Percentiles rank a stretch among this genome's conserved stretches.
Conservation (phyloP, 2,888 invertebrate genomes). For the Drosophila greeni region DNA sequence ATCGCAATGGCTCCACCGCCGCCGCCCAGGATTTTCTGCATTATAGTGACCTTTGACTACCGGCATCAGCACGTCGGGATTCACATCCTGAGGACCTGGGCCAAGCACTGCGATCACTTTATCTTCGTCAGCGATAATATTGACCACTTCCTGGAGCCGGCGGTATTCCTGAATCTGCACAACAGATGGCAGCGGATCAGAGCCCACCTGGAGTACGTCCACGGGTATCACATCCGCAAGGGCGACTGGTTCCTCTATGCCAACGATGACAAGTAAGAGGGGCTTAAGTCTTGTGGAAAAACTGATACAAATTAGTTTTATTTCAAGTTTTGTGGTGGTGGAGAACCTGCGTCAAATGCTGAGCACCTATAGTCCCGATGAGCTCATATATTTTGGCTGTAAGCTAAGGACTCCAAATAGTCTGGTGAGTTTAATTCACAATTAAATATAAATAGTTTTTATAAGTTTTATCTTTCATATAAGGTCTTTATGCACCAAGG, state of each 20-base stretch:
- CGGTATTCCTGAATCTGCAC: slow-evolving; percentile 90
- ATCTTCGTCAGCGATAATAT: slow-evolving; percentile 89
- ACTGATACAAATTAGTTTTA: background rate
- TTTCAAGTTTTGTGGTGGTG: slow-evolving; percentile 87
- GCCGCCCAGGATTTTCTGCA: slow-evolving; percentile 87
- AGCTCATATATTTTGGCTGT: slow-evolving; percentile 93
- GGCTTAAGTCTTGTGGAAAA: accelerated
- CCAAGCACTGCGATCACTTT: slow-evolving; percentile 89
- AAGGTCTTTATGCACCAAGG: slow-evolving; percentile 93
- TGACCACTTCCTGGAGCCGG: slow-evolving; percentile 86
- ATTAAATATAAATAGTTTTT: background rate
- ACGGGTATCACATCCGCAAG: slow-evolving; percentile 88
- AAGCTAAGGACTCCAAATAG: slow-evolving; percentile 85
- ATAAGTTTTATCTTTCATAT: background rate
- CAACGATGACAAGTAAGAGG: slow-evolving; percentile 93
- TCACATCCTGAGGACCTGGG: slow-evolving; percentile 96
- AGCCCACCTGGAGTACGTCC: slow-evolving; percentile 91
- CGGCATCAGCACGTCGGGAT: slow-evolving; percentile 80
- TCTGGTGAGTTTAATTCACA: slow-evolving; percentile 67
- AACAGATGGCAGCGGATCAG: slow-evolving; percentile 93
- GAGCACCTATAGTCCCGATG: slow-evolving; percentile 83
- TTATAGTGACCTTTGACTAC: slow-evolving; percentile 90
- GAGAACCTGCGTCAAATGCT: slow-evolving; percentile 95
- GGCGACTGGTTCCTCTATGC: slow-evolving; percentile 98
- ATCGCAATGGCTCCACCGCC: background rate